A percentile compares a stretch with the other conserved stretches of the same genome.
phyloP scores from a whole-genome alignment of 2,113 vertebrate species.

The Corydoras sp. region DNA sequence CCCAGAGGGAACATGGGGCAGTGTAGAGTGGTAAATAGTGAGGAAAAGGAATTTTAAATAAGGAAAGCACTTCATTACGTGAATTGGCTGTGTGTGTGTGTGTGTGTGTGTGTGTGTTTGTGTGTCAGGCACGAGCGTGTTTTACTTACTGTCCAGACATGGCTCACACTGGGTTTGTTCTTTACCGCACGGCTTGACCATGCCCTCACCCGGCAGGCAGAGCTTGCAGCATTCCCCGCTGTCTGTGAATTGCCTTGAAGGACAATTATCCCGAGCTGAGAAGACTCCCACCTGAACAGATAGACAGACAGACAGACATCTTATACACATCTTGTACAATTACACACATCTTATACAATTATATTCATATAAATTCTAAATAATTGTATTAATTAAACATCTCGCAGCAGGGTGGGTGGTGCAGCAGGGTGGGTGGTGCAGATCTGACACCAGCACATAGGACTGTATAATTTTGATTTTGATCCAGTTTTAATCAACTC shows the following conservation, averaged over 20 bases:
- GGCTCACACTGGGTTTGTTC: conserved; percentile 80
- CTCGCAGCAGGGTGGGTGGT: too few relatives aligned
- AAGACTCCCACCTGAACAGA: conserved; percentile 50
- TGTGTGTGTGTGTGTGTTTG: conserved; percentile 4
- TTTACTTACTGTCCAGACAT: conserved; percentile 90
- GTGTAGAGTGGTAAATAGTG: neutral
- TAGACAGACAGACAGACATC: neutral
- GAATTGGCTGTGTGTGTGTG: neutral
- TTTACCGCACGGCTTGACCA: conserved; percentile 70
- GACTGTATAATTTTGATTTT: too few relatives aligned
- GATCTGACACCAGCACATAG: too few relatives aligned
- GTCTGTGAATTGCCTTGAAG: conserved; percentile 63
- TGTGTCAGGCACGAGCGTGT: neutral
- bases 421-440: too few relatives aligned
- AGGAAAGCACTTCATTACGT: conserved; percentile 16
- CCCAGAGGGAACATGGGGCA: neutral
- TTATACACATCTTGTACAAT: too few relatives aligned
- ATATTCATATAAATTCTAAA: neutral
- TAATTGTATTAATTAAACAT: too few relatives aligned
- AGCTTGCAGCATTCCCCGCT: conserved; percentile 79
- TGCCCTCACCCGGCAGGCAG: conserved; percentile 83
- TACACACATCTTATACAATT: too few relatives aligned
- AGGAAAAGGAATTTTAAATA: conserved; percentile 32
- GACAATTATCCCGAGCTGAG: conserved; percentile 58
- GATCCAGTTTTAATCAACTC: too few relatives aligned